These are phyloP conservation scores for Dryobates pubescens DNA, from an alignment of 2,797 vertebrate species.

Conservation along the genomic window DNA sequence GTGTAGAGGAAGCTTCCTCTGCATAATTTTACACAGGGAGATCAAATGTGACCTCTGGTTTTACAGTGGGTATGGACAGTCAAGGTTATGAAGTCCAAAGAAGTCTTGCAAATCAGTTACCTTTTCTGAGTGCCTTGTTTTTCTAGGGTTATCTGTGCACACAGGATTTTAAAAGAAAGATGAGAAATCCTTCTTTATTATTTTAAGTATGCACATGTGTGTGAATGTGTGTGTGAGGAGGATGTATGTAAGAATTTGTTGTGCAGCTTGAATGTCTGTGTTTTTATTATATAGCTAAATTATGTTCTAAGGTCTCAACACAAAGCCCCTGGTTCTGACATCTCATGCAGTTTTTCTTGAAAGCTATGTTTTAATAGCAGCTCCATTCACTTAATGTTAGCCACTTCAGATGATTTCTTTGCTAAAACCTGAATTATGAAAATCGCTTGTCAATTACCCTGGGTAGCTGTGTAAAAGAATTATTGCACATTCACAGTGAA, in stretches of 20 bases:
- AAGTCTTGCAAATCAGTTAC: conserved; percentile 29
- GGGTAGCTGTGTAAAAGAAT: conserved; percentile 82
- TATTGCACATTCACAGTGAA: conserved; percentile 79
- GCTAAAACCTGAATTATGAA: conserved; percentile 82
- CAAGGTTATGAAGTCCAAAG: conserved; percentile 46
- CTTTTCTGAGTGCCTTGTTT: conserved; percentile 21
- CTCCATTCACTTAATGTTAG: conserved; percentile 55
- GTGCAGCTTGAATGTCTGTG: conserved; percentile 5
- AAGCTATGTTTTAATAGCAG: conserved; percentile 61
- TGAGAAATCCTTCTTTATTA: conserved; percentile 4
- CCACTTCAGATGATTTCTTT: conserved; percentile 74
- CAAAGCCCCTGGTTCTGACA: conserved; percentile 47
- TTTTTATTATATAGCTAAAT: conserved; percentile 57
- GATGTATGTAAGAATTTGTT: conserved; percentile 57
- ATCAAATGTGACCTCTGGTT: conserved; percentile 72
- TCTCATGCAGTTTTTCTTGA: conserved; percentile 44
- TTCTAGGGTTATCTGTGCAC: conserved; percentile 42
- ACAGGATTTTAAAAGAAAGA: conserved; percentile 36
- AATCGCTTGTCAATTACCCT: conserved; percentile 80
- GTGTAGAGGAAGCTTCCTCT: conserved; percentile 68
- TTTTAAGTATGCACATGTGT: neutral
- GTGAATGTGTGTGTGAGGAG: neutral
- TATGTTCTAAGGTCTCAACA: conserved; percentile 62
- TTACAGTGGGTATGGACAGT: conserved; percentile 44
- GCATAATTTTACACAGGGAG: conserved; percentile 72